phyloP scores from a whole-genome alignment of 2,888 invertebrate species.

The Frankliniella intonsa region DNA sequence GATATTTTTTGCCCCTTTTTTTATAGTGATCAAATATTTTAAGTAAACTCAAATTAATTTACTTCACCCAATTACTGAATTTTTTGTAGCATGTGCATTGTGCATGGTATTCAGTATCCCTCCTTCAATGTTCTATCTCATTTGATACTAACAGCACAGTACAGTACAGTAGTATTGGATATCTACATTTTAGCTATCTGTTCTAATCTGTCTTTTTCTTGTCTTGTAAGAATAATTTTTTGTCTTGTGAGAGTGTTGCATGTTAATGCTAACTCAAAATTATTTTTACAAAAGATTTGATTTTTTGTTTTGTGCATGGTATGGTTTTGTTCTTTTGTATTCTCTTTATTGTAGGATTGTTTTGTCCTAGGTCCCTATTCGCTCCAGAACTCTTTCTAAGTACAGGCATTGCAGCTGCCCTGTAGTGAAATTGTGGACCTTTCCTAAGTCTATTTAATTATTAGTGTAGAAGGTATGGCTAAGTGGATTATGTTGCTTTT shows the following conservation, averaged over 20 bases:
- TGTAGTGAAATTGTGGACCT: slow-evolving; percentile 10
- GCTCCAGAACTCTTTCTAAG: background rate
- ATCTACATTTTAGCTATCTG: background rate
- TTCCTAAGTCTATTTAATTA: background rate
- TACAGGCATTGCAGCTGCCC: background rate
- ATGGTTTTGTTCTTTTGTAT: background rate
- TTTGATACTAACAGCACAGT: background rate
- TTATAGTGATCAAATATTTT: background rate
- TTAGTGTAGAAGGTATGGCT: slow-evolving; percentile 4
- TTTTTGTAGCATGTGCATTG: background rate
- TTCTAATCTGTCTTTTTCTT: background rate
- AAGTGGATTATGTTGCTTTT: background rate
- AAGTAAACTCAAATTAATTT: too few species aligned
- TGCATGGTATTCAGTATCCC: background rate
- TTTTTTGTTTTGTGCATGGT: background rate
- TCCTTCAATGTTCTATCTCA: background rate
- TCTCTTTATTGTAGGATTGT: background rate
- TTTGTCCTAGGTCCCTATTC: background rate
- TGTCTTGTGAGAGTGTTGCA: background rate
- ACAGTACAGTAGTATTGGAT: background rate
- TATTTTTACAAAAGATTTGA: background rate
- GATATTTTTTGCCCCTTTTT: background rate
- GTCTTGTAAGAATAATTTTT: background rate
- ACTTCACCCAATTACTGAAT: background rate
- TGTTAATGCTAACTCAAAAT: background rate